phyloP scores from a whole-genome alignment of 2,888 invertebrate genomes.

The Anoncus sp. region DNA sequence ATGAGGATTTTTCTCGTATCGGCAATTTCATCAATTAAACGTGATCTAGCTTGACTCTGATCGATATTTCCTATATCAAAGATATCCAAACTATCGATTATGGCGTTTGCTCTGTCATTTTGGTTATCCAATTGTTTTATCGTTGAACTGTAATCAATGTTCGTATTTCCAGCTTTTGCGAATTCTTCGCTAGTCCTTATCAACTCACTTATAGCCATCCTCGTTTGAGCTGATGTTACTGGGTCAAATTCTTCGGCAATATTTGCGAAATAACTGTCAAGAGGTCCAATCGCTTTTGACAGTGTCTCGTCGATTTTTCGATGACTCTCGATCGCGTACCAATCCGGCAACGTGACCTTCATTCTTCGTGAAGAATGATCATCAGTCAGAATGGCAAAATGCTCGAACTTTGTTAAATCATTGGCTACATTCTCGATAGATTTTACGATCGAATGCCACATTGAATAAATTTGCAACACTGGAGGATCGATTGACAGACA shows the following conservation, averaged over 20 bases:
- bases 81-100: conserved; percentile 71
- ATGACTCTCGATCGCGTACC: conserved; percentile 81
- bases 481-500: conserved; percentile 85
- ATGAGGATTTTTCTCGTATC: conserved; percentile 71
- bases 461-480: conserved; percentile 84
- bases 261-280: conserved; percentile 14
- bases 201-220: conserved; percentile 59
- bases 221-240: conserved; percentile 66
- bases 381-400: conserved; percentile 57
- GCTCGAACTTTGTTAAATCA: conserved; percentile 86
- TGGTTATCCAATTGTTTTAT: conserved; percentile 73
- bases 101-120: conserved; percentile 69
- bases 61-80: conserved; percentile 75
- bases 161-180: conserved; percentile 63
- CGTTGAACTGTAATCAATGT: conserved; percentile 68
- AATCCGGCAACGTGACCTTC: conserved; percentile 86
- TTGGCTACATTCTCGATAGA: conserved; percentile 85
- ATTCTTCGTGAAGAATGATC: conserved; percentile 74
- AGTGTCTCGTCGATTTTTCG: conserved; percentile 58
- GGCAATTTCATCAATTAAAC: conserved; percentile 69
- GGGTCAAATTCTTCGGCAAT: conserved; percentile 69
- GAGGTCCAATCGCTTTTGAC: conserved; percentile 4
- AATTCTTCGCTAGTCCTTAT: conserved; percentile 41
- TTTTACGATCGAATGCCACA: conserved; percentile 86
- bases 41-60: conserved; percentile 72